phyloP scores from a whole-genome alignment of 2,113 vertebrate genomes.

The Lontra canadensis region DNA sequence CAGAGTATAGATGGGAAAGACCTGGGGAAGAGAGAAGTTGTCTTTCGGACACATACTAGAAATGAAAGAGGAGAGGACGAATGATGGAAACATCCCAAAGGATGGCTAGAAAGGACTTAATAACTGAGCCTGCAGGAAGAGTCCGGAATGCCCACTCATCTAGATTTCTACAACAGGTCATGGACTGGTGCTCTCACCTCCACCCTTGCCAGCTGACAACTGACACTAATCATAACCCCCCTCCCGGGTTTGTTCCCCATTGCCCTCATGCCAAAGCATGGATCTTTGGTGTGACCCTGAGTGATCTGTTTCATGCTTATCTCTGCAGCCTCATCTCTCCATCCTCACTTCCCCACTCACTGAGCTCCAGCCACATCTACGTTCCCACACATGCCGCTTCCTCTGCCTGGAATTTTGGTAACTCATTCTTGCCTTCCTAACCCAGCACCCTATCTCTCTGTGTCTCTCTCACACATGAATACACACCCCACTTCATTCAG shows the following conservation, averaged over 20 bases:
- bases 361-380: not conserved
- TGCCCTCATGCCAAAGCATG: not conserved
- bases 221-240: not conserved
- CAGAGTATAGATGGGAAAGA: not conserved
- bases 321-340: not conserved
- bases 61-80: not conserved
- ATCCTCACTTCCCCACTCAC: not conserved
- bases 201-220: not conserved
- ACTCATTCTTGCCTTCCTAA: not conserved
- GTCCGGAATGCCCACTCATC: not conserved
- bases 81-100: not conserved
- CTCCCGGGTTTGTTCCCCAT: not conserved
- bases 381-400: not conserved
- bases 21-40: not conserved
- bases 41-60: not conserved
- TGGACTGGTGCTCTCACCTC: not conserved
- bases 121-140: not conserved
- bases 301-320: not conserved
- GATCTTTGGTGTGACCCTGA: not conserved
- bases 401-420: not conserved
- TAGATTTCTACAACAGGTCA: not conserved
- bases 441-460: not conserved
- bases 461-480: not conserved
- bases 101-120: not conserved
- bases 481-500: not conserved